Percentiles rank a stretch among this genome's conserved stretches.
These are phyloP conservation scores for Platichthys stellatus DNA, from an alignment of 2,113 vertebrate genomes.

Conservation along the genomic window DNA sequence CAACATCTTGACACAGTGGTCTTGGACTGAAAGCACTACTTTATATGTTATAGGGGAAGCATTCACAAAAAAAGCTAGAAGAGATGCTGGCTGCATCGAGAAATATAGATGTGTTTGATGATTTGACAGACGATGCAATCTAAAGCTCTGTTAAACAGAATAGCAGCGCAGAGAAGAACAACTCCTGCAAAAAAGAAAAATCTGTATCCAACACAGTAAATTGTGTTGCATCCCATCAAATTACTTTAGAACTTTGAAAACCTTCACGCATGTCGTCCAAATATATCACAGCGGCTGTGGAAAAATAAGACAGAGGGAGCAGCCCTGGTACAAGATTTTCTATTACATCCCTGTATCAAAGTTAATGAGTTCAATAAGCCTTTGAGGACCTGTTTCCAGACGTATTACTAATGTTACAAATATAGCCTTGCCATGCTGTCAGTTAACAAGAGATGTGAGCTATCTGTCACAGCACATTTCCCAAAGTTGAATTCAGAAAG, in stretches of 20 bases:
- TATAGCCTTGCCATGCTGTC: conserved; percentile 49
- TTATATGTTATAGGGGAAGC: not conserved
- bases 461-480: conserved; percentile 65
- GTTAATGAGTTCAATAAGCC: conserved; percentile 65
- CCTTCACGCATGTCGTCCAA: not conserved
- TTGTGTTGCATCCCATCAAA: too few relatives aligned
- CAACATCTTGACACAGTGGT: conserved; percentile 24
- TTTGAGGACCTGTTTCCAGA: conserved; percentile 57
- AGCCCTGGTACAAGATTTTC: conserved; percentile 34
- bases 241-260: too few relatives aligned
- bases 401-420: conserved; percentile 66
- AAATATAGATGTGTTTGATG: too few relatives aligned
- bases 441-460: conserved; percentile 64
- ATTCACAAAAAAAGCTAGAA: too few relatives aligned
- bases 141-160: too few relatives aligned
- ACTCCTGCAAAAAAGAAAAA: too few relatives aligned
- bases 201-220: too few relatives aligned
- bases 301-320: conserved; percentile 30
- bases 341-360: conserved; percentile 56
- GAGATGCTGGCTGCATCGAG: too few relatives aligned
- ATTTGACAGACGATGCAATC: too few relatives aligned
- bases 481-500: conserved; percentile 50
- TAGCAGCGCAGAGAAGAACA: too few relatives aligned
- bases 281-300: conserved; percentile 12
- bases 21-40: not conserved